phyloP scores from a whole-genome alignment of 2,888 invertebrate genomes.

The Agriopis aurantiaria region DNA sequence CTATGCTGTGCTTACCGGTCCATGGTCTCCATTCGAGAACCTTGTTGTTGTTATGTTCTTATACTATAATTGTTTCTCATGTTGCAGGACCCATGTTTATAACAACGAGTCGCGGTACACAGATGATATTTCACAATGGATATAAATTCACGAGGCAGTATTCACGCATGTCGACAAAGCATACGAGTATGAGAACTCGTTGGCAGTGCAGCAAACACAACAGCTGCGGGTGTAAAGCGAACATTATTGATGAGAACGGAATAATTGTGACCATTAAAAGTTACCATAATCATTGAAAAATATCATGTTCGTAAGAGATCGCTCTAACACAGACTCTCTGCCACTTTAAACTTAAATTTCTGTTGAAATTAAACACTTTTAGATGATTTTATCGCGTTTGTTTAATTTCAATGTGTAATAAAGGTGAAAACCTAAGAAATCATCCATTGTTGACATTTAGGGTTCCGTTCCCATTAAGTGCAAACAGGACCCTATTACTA shows the following conservation, averaged over 20 bases:
- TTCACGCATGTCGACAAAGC: not conserved
- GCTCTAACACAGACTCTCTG: not conserved
- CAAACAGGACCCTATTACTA: no score
- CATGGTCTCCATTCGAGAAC: no score
- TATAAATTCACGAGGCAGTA: constrained; percentile 7
- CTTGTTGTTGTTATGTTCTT: no score
- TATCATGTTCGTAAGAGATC: not conserved
- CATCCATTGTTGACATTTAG: no score
- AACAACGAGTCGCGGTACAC: constrained; percentile 4
- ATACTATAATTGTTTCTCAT: not conserved
- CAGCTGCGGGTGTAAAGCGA: constrained; percentile 47
- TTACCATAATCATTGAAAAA: constrained; percentile 10
- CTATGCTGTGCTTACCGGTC: no score
- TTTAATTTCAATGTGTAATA: no score
- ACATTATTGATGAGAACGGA: constrained; percentile 14
- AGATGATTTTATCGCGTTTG: no score
- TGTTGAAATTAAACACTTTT: no score
- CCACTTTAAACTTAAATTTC: no score
- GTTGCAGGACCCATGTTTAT: constrained; percentile 9
- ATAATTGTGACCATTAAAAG: not conserved
- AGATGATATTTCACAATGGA: constrained; percentile 2
- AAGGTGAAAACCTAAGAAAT: no score
- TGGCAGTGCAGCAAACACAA: constrained; percentile 49
- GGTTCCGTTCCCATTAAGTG: no score
- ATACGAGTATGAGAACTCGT: constrained; percentile 38